A percentile compares a stretch with the other conserved stretches of the same genome.
These are phyloP conservation scores for Epizoanthus stellaris DNA, from an alignment of 92 coral and sea anemone species.

Conservation along the genomic window DNA sequence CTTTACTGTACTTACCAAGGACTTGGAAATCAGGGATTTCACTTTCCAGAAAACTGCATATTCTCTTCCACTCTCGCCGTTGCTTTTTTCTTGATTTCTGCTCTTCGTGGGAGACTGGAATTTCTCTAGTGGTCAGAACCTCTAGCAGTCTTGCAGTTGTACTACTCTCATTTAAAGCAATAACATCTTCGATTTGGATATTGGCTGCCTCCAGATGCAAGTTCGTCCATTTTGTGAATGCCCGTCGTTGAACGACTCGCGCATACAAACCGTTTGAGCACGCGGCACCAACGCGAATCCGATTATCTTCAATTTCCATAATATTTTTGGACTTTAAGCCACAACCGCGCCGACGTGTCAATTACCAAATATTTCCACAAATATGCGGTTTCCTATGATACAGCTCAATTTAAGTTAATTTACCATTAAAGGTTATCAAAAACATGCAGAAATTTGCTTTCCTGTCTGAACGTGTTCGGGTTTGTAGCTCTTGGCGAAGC, in stretches of 20 bases:
- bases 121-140: conserved; percentile 57
- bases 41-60: conserved; percentile 70
- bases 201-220: conserved; percentile 56
- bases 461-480: not conserved
- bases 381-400: not conserved
- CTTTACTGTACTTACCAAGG: conserved; percentile 14
- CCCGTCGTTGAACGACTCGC: conserved; percentile 80
- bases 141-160: conserved; percentile 65
- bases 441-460: not conserved
- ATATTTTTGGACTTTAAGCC: not conserved
- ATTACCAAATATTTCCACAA: not conserved
- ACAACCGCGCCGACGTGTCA: conserved; percentile 8
- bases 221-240: conserved; percentile 94
- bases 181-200: conserved; percentile 72
- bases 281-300: conserved; percentile 11
- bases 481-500: not conserved
- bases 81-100: conserved; percentile 61
- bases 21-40: conserved; percentile 29
- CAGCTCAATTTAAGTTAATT: not conserved
- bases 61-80: conserved; percentile 67
- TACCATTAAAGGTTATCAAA: conserved; percentile 17
- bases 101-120: conserved; percentile 48
- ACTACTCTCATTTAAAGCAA: conserved; percentile 69
- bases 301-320: conserved; percentile 3
- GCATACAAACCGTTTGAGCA: conserved; percentile 47